Conservation (phyloP, 2,113 vertebrate species). For the Nothoprocta perdicaria region DNA sequence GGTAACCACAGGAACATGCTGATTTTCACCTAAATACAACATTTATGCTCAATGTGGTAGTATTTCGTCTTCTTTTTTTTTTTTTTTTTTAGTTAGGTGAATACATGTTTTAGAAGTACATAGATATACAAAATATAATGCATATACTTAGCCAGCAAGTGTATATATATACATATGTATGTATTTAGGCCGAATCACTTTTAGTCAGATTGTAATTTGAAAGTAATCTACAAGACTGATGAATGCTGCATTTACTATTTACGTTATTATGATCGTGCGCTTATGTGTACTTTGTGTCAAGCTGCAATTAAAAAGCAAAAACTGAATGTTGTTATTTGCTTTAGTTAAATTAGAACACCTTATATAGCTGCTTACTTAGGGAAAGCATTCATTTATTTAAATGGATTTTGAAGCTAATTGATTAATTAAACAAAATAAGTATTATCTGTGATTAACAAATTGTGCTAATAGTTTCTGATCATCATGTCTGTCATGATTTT, state of each 20-base stretch:
- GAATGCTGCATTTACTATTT: not conserved
- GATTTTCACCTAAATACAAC: slow-evolving; percentile 1
- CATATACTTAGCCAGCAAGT: not conserved
- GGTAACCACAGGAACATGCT: not conserved
- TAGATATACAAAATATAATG: not conserved
- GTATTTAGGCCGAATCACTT: not conserved
- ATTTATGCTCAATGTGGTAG: not conserved
- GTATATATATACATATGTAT: not conserved
- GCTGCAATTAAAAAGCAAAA: slow-evolving; percentile 20
- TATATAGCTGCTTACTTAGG: slow-evolving; percentile 38
- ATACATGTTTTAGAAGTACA: not conserved
- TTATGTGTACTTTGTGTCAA: slow-evolving; percentile 12
- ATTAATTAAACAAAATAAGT: slow-evolving; percentile 48
- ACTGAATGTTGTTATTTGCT: slow-evolving; percentile 33
- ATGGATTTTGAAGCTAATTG: slow-evolving; percentile 46
- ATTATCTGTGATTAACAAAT: not conserved
- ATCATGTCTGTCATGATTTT: slow-evolving; percentile 44
- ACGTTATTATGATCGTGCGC: not conserved
- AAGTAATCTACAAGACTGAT: not conserved
- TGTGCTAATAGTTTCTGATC: slow-evolving; percentile 48
- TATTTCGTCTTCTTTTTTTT: not conserved
- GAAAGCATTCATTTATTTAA: slow-evolving; percentile 39
- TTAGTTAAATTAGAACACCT: slow-evolving; percentile 48
- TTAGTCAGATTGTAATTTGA: not conserved
- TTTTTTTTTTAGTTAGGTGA: not conserved